Evolutionary conservation across 2,888 invertebrate species (phyloP), one percentile per base, ranked within the genome.

Genomic region (Elegia similella): DNA sequence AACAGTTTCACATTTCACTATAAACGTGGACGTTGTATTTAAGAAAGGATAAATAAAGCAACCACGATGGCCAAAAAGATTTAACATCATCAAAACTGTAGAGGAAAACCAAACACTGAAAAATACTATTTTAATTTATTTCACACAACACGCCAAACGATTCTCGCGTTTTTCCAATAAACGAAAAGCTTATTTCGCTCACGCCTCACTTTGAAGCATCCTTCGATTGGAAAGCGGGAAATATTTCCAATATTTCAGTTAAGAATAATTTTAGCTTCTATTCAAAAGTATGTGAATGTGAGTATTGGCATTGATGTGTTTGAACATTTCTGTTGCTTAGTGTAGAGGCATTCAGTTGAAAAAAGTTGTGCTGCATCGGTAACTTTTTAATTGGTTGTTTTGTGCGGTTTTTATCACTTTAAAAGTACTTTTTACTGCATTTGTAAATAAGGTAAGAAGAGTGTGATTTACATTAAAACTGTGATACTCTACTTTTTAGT

Each of bases 151-250:
- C 59, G 63, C 67, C 59, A 59, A 68, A 61, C 65, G 63, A 62
- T 70, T 76, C 68, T 56, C 73, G 70, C 74, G 72, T 76, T 78
- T 61, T 72, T 65, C 76, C 75, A 78, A 82, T 81, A 81, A 82
- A 79, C 73, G 78, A 76, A 76, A 80, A 80, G 75, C 73, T 80
- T 81, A 80, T 80, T 84, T 77, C 75, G 71, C 77, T 78, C 75
- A 72, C 76, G 76, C 78, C 77, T 80, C 77, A 80, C 79, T 82
- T 80, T 81, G 80, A 83, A 81, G 78, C 78, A 78, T 76, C 75
- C 73, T 78, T 71, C 77, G 72, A 78, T 80, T 82, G 79, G 71
- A 79, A 82, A 83, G 79, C 82, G 79, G 75, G 82, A 84, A 82
- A 83, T 81, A 79, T 83, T 82, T 78, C 72, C 76, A 75, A 82